Percentiles rank a stretch among this genome's conserved stretches.
phyloP scores from a whole-genome alignment of 1,140 invertebrate species.

The Armadillidium nasatum region DNA sequence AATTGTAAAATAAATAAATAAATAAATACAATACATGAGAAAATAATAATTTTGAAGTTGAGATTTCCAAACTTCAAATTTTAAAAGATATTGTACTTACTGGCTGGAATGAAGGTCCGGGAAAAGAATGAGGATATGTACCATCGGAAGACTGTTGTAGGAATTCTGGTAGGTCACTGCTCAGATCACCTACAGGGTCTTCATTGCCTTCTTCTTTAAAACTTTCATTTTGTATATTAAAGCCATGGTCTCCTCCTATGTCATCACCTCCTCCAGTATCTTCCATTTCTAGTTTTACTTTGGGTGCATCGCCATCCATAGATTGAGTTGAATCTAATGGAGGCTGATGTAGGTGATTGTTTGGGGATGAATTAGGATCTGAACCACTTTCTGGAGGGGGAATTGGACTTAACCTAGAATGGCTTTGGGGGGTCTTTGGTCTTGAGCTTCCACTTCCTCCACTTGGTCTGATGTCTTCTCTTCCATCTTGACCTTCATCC shows the following conservation, averaged over 20 bases:
- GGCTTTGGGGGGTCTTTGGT: slow-evolving; percentile 41
- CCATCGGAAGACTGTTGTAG: slow-evolving; percentile 40
- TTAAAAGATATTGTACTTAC: slow-evolving; percentile 30
- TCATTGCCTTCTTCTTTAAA: slow-evolving; percentile 41
- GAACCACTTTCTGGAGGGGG: neutral
- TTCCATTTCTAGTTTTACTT: slow-evolving; percentile 37
- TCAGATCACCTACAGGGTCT: slow-evolving; percentile 35
- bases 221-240: slow-evolving; percentile 35
- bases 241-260: slow-evolving; percentile 29
- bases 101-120: slow-evolving; percentile 42
- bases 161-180: slow-evolving; percentile 42
- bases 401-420: slow-evolving; percentile 1
- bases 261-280: slow-evolving; percentile 30
- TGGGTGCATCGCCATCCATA: slow-evolving; percentile 30
- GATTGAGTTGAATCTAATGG: neutral
- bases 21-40: neutral
- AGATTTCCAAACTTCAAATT: neutral
- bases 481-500: slow-evolving; percentile 39
- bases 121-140: slow-evolving; percentile 39
- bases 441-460: slow-evolving; percentile 26
- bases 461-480: slow-evolving; percentile 41
- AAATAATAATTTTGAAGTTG: too few species aligned
- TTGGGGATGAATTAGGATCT: neutral
- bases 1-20: neutral
- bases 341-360: neutral